Evolutionary conservation across 2,888 invertebrate genomes (phyloP), one percentile per base, ranked within the genome.

Genomic region (Troides oblongomaculatus): DNA sequence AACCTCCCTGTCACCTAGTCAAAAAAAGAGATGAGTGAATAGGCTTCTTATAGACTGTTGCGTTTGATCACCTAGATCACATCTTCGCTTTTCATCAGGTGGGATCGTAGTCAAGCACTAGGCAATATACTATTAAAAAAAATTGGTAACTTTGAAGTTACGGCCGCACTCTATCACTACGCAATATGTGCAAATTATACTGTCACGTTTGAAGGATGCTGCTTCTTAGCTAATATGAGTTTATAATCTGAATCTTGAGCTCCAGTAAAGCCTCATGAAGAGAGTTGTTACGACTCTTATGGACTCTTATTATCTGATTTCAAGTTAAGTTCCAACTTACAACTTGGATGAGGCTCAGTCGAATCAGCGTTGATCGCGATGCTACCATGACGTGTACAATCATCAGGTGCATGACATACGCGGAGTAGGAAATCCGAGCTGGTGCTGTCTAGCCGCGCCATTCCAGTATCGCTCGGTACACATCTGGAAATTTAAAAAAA

Each of bases 361-460:
- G 21, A 14, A 56, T 56, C 18, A 21, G n/a, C 10, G 56, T 56
- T n/a, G 72, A 61, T n/a, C 60, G 72, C 50, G 69, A 63, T 25
- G 74, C 77, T 0, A 43, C 18, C 1, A 62, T 17, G 14, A 62
- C n/a, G 17, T 71, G 72, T 53, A 76, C 53, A 50, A 76, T 10
- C 43, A 23, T 6, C 53, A 73, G n/a, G 72, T 77, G 77, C 10
- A 75, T 43, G 21, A 75, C 21, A 72, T 72, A 76, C 7, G 71
- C 73, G 71, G 73, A 72, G 75, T 75, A 78, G 0, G 75, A 72
- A 1, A 78, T 60, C 0, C 74, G 69, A 17, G 72, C 65, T 12
- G 72, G 69, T 30, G 72, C 67, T 25, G 68, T 65, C 74, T 75
- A 78, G 57, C 74, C 75, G 18, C 68, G 69, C 78, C 77, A 78